phyloP scores from a whole-genome alignment of 2,888 invertebrate genomes.

The Tipula unca region DNA sequence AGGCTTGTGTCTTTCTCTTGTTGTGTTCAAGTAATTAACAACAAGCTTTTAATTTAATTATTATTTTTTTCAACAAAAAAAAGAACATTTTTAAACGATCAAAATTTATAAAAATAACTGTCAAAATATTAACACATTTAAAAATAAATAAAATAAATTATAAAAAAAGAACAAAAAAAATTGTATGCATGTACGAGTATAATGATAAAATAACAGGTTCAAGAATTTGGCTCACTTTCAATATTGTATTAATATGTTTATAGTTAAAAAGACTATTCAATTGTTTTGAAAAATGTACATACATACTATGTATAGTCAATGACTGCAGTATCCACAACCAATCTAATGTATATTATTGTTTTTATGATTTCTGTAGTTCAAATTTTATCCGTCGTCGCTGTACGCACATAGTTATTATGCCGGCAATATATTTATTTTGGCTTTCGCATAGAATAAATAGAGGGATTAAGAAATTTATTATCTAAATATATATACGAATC shows the following conservation, averaged over 20 bases:
- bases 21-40: neutral
- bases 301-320: no score
- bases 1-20: neutral
- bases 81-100: neutral
- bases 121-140: conserved; percentile 8
- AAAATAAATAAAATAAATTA: neutral
- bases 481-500: no score
- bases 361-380: no score
- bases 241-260: neutral
- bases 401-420: no score
- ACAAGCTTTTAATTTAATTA: neutral
- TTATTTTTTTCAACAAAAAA: neutral
- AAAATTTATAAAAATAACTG: neutral
- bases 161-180: neutral
- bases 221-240: neutral
- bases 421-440: no score
- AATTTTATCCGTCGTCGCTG: no score
- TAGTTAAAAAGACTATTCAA: neutral
- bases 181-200: no score
- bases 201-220: neutral
- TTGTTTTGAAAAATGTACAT: neutral
- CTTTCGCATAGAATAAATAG: no score
- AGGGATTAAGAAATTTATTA: no score
- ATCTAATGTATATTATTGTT: no score
- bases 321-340: neutral